phyloP scores from a whole-genome alignment of 2,797 vertebrate species.

The Ctenopoma multispine region DNA sequence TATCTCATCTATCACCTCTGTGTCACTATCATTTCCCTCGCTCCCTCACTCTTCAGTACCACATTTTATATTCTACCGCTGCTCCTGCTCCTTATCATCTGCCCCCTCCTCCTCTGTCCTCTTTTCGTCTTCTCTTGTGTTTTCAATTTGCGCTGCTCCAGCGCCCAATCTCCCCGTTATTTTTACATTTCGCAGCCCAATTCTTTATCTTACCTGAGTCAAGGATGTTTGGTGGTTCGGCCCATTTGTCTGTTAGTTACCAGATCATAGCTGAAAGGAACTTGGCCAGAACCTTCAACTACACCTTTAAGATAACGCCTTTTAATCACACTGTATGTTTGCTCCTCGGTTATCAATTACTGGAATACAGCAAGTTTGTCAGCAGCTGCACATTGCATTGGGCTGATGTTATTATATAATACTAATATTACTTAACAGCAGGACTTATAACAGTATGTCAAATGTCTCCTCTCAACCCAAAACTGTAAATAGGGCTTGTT shows the following conservation, averaged over 20 bases:
- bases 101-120: conserved; percentile 8
- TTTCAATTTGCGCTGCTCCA: conserved; percentile 19
- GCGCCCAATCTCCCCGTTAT: not conserved
- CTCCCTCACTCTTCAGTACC: conserved; percentile 14
- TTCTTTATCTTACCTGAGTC: not conserved
- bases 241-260: not conserved
- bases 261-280: too few relatives aligned
- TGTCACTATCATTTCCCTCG: conserved; percentile 36
- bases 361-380: too few relatives aligned
- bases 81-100: conserved; percentile 49
- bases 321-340: not conserved
- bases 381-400: not conserved
- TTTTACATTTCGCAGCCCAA: conserved; percentile 1
- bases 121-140: conserved; percentile 10
- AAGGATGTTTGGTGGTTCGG: not conserved
- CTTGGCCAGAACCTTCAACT: too few relatives aligned
- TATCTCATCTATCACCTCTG: conserved; percentile 58
- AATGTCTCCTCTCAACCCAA: not conserved
- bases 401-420: too few relatives aligned
- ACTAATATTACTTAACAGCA: not conserved
- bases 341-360: too few relatives aligned
- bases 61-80: conserved; percentile 34
- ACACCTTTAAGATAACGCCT: not conserved
- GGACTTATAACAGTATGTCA: not conserved
- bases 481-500: not conserved